phyloP scores from a whole-genome alignment of 92 coral and sea anemone species.

The Epizoanthus rinbou region DNA sequence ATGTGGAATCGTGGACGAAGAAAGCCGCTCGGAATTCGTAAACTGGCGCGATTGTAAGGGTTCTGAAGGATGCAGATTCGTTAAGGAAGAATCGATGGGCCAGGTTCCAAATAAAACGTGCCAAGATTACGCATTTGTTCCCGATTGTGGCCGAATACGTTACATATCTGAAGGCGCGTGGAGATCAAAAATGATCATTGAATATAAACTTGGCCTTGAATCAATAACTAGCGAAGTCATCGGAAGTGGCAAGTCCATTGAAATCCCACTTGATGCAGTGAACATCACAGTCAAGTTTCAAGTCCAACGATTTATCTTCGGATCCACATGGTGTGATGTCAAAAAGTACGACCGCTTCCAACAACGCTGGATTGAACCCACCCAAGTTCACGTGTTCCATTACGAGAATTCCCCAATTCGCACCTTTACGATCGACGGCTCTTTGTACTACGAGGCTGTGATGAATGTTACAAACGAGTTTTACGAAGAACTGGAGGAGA shows the following conservation, averaged over 20 bases:
- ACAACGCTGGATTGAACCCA: slow-evolving; percentile 43
- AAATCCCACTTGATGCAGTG: slow-evolving; percentile 46
- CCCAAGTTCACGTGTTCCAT: slow-evolving; percentile 48
- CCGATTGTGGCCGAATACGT: slow-evolving; percentile 28
- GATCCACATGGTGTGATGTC: slow-evolving; percentile 54
- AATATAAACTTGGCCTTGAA: not conserved
- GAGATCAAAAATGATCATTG: slow-evolving; percentile 57
- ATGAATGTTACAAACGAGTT: slow-evolving; percentile 54
- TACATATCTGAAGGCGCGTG: slow-evolving; percentile 52
- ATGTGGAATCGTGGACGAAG: slow-evolving; percentile 3
- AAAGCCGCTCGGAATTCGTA: not conserved
- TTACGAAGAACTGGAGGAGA: slow-evolving; percentile 49
- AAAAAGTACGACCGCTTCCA: slow-evolving; percentile 61
- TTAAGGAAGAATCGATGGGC: not conserved
- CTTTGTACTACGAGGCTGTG: slow-evolving; percentile 50
- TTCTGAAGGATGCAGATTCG: not conserved
- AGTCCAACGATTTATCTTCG: slow-evolving; percentile 28
- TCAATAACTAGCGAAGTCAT: slow-evolving; percentile 10
- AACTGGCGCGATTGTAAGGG: not conserved
- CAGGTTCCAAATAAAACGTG: not conserved
- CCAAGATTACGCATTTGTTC: not conserved
- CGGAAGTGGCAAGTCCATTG: slow-evolving; percentile 39
- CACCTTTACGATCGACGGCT: slow-evolving; percentile 60
- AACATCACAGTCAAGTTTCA: slow-evolving; percentile 46
- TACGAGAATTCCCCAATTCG: slow-evolving; percentile 58